Evolutionary conservation across 2,113 vertebrate genomes (phyloP), one percentile per base, ranked within the genome.

Genomic region (Neogale vison): DNA sequence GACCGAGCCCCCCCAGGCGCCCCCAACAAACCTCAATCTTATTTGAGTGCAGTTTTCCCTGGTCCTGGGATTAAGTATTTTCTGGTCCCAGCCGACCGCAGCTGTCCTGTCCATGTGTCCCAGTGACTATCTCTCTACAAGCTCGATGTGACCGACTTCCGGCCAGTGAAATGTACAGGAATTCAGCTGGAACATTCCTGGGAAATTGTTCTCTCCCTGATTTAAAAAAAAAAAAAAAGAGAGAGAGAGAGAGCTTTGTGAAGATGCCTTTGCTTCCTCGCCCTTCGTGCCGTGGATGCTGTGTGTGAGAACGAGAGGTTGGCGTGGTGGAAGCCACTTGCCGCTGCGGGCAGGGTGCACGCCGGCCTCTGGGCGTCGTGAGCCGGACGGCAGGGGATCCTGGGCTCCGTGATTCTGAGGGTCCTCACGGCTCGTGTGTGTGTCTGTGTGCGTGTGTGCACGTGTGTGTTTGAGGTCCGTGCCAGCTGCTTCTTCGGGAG

Each of bases 351-450:
- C 20, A 52, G 39, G 12, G 4, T 20, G 9, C 11, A 11, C 15
- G 1, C 55, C 47, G 71, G 59, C 7, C 34, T 8, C 65, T 3
- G 47, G 47, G 34, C 47, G 7, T 0, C 26, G 85, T n/a, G 39
- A 15, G 24, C 9, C 7, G 17, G 65, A 36, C 6, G 24, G 24
- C 47, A 47, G 36, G n/a, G 6, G n/a, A 7, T 6, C 45, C 2
- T 0, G 5, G 14, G n/a, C 23, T 71, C 45, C 7, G 20, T 36
- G 14, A 20, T 31, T 71, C 24, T 18, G 12, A 3, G 14, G 1
- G 47, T 20, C 15, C 47, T 7, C 4, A 17, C 23, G 8, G 26
- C 0, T 34, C 29, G 0, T 47, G 74, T 17, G 42, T 31, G 74
- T 47, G 42, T 76, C 14, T 42, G 21, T 74, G 39, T 74, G 71